These are phyloP conservation scores for Chaetodon trifascialis DNA, from an alignment of 2,113 vertebrate genomes.

Conservation along the genomic window DNA sequence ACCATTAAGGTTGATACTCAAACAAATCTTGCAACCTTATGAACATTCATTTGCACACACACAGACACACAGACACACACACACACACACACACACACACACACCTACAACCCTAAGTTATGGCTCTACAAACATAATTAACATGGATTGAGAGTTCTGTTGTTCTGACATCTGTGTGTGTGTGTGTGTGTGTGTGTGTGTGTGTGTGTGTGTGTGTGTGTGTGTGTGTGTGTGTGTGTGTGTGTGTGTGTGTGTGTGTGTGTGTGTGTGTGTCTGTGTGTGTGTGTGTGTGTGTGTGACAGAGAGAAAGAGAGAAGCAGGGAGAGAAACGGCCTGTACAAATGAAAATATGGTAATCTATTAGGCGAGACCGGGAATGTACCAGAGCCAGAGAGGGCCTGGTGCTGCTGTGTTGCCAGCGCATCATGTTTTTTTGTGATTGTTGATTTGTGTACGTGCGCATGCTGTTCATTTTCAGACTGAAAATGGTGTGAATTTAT, in stretches of 20 bases:
- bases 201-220: neutral
- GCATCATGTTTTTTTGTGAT: conserved; percentile 37
- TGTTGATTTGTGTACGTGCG: conserved; percentile 25
- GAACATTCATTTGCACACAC: neutral
- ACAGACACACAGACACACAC: neutral
- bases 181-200: neutral
- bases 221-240: neutral
- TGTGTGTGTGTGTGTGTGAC: neutral
- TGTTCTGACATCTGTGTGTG: neutral
- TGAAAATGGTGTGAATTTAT: conserved; percentile 63
- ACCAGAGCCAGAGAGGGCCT: conserved; percentile 24
- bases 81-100: neutral
- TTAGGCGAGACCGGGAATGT: conserved; percentile 51
- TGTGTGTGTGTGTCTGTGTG: conserved; percentile 3
- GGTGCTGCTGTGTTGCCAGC: conserved; percentile 17
- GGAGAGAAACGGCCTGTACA: conserved; percentile 5
- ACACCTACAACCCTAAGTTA: neutral
- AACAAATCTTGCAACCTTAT: neutral
- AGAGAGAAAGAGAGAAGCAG: conserved; percentile 10
- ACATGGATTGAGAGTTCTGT: conserved; percentile 28
- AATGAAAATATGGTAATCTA: conserved; percentile 56
- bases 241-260: neutral
- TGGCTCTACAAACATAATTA: neutral
- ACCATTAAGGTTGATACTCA: neutral
- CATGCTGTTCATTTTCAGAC: conserved; percentile 58